Base-by-base conservation (phyloP, 2,113 vertebrate species). In the Aepyceros melampus region DNA sequence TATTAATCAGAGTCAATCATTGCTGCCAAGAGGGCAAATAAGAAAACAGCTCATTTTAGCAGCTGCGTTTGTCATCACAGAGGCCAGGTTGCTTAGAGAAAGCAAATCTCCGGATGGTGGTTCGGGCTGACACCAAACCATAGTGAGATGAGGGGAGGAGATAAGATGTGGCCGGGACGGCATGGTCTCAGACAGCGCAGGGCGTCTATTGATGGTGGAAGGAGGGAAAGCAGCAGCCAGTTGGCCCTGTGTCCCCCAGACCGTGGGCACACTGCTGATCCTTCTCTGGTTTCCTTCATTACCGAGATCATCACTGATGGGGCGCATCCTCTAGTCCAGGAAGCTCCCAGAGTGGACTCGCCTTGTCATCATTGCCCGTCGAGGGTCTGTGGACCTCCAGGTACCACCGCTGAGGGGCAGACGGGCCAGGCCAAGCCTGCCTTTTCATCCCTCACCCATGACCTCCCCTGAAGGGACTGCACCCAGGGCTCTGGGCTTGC, bases 161-260 rank as follows among this genome's bases (percentile, higher is more conserved):
- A 7, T 1, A 36, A 53, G 10, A 10, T 0, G 21, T 5, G 43
- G 8, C 25, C 4, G 4, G 56, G 16, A n/a, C 0, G 7, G 6
- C 17, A 4, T 2, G 7, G n/a, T 10, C 23, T 2, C 0, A 13
- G 47, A 29, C 21, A 21, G 4, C 33, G 3, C 21, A 16, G 47
- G 45, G 6, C 0, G 0, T 10, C 2, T 17, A 5, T n/a, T 36
- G 27, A 19, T 0, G 45, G 55, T 40, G 10, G 7, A n/a, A 10
- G 40, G n/a, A 29, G 27, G 7, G 16, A 27, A 58, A 45, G 56
- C 25, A 40, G 67, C 25, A 8, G 13, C 21, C 29, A 11, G 3
- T 1, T 14, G 47, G 19, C 49, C 40, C 51, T 13, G 19, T 17
- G 8, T 9, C 27, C 14, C 31, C 13, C 8, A 17, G 16, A 13